Percentiles rank a stretch among this genome's conserved stretches.
These are phyloP conservation scores for Hylaea fasciaria DNA, from an alignment of 2,888 invertebrate genomes.

Conservation along the genomic window DNA sequence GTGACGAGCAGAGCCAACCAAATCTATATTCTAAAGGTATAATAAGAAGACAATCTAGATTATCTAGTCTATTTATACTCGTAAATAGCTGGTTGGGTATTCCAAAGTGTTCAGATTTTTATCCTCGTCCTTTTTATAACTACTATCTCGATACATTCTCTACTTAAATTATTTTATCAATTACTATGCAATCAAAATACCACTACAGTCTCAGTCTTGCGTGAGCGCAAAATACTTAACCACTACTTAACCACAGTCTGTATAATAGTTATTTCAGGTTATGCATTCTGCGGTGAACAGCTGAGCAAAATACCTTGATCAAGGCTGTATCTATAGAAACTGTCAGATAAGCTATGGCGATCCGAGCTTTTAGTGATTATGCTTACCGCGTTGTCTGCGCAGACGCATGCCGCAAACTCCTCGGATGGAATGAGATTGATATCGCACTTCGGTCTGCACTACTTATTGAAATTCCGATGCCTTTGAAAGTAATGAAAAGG, in stretches of 20 bases:
- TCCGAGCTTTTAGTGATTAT: conserved; percentile 5
- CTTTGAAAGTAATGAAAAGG: not conserved
- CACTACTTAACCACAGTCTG: conserved; percentile 26
- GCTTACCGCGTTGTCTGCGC: conserved; percentile 9
- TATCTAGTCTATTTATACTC: too few relatives aligned
- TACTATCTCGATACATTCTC: not conserved
- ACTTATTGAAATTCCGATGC: conserved; percentile 7
- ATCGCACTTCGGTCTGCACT: not conserved
- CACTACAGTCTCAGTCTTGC: conserved; percentile 14
- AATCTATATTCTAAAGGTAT: too few relatives aligned
- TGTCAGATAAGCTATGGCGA: conserved; percentile 12
- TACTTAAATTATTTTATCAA: conserved; percentile 10
- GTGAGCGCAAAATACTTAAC: conserved; percentile 29
- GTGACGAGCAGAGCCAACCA: too few relatives aligned
- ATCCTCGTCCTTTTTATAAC: too few relatives aligned
- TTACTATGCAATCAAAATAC: conserved; percentile 28
- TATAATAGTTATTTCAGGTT: conserved; percentile 18
- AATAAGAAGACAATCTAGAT: too few relatives aligned
- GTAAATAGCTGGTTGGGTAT: not conserved
- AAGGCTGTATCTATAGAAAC: conserved; percentile 41
- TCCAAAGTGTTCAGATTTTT: not conserved
- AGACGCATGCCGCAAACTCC: not conserved
- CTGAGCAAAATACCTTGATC: conserved; percentile 48
- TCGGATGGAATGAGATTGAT: not conserved
- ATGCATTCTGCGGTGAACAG: conserved; percentile 37